phyloP scores from a whole-genome alignment of 2,113 vertebrate genomes.

The Notiomystis cincta region DNA sequence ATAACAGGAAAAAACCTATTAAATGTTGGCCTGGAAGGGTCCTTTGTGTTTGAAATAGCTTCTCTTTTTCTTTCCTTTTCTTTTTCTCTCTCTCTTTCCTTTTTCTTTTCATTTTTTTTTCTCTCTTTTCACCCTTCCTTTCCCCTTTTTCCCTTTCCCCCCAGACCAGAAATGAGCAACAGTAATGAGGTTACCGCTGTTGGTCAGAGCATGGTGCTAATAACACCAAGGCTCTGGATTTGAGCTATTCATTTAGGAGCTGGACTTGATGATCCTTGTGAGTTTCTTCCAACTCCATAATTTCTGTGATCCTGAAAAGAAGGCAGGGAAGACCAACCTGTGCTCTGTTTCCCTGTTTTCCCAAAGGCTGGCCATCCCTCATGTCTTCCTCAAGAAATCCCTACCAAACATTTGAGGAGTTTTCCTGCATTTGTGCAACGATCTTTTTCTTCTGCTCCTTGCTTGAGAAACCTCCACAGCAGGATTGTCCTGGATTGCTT shows the following conservation, averaged over 20 bases:
- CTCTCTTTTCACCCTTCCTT: not conserved
- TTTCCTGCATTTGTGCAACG: not conserved
- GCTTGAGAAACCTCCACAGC: not conserved
- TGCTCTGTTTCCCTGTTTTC: not conserved
- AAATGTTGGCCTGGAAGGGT: not conserved
- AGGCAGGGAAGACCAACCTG: not conserved
- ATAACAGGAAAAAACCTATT: constrained; percentile 29
- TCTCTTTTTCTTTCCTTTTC: not conserved
- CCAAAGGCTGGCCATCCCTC: not conserved
- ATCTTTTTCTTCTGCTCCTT: not conserved
- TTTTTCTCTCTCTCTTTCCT: not conserved
- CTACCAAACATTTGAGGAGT: not conserved
- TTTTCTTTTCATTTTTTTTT: too few species aligned
- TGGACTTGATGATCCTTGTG: not conserved
- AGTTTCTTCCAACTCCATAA: not conserved
- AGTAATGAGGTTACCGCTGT: not conserved
- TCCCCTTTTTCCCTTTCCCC: not conserved
- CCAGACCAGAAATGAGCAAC: not conserved
- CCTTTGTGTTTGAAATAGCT: not conserved
- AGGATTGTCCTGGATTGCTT: not conserved
- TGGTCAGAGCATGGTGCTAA: not conserved
- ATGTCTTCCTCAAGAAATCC: fast-evolving
- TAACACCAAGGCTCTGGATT: not conserved
- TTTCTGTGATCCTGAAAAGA: not conserved
- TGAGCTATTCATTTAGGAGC: not conserved